Base-by-base conservation (phyloP, 2,113 vertebrate species). In the Condylura cristata region DNA sequence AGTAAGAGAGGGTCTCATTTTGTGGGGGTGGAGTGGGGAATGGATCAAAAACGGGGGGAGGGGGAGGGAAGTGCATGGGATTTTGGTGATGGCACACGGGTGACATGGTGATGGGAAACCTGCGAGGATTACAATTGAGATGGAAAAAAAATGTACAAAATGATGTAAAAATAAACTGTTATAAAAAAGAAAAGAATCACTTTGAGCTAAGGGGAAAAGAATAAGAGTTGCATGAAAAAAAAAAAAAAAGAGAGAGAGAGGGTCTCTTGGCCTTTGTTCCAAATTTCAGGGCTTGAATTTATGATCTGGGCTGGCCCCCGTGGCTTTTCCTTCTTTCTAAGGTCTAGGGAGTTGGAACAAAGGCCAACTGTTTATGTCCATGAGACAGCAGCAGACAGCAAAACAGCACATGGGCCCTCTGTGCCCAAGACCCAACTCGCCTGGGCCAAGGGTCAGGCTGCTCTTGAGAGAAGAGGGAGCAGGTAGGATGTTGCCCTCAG, bases 221-320 rank as follows among this genome's bases (percentile, higher is more conserved):
- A n/a, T n/a, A n/a, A n/a, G n/a, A n/a, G n/a, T n/a, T n/a, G n/a
- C n/a, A n/a, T n/a, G n/a, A n/a, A n/a, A n/a, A n/a, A n/a, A n/a
- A n/a, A n/a, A n/a, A n/a, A n/a, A n/a, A n/a, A 46, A 81, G 66
- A 83, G 39, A 72, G 46, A 81, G 66, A 83, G 39, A 72, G 46
- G 34, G n/a, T 66, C 65, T 65, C 48, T 74, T 26, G 30, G 37
- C 51, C 13, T 91, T 68, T 53, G 44, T 65, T n/a, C 53, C 44
- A 44, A 61, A 18, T 46, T 44, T 51, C 26, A 39, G 20, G 26
- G 34, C 28, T 30, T 65, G 53, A 78, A n/a, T 53, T 56, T 8
- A 18, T 39, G 71, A 60, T 66, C 51, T 56, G 41, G 22, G 48
- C 41, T n/a, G 20, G 39, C 65, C 58, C 10, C 30, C 1, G 20